phyloP scores from a whole-genome alignment of 1,140 invertebrate genomes.

The Papilio polytes region DNA sequence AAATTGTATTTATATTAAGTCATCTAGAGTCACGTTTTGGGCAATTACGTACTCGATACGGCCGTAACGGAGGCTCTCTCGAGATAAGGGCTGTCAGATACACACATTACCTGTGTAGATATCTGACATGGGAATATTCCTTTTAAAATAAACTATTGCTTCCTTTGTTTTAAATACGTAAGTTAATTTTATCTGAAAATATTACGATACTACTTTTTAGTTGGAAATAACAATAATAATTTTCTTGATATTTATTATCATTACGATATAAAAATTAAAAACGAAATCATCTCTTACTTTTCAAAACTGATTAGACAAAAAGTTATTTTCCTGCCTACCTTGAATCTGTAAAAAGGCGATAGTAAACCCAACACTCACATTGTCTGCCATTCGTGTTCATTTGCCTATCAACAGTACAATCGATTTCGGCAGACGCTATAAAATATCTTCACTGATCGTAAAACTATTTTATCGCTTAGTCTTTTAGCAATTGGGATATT shows the following conservation, averaged over 20 bases:
- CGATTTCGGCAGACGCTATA: background rate
- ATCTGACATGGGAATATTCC: background rate
- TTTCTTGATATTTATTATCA: no score
- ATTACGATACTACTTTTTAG: background rate
- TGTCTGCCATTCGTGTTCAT: background rate
- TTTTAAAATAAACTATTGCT: background rate
- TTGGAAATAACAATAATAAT: no score
- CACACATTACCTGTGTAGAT: background rate
- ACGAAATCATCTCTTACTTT: no score
- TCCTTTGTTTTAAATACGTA: background rate
- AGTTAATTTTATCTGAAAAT: no score
- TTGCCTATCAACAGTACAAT: background rate
- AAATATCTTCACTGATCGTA: slow-evolving; percentile 15
- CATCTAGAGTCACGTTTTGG: background rate
- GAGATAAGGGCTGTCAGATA: background rate
- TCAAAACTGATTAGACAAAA: background rate
- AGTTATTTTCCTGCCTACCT: background rate
- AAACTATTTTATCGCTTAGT: slow-evolving; percentile 17
- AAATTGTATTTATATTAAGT: background rate
- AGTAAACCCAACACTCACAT: background rate
- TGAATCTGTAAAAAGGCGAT: background rate
- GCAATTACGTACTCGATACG: background rate
- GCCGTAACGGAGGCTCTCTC: background rate
- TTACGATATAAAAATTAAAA: no score
- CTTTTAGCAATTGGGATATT: slow-evolving; percentile 7